Evolutionary conservation across 2,113 vertebrate genomes (phyloP).

Genomic region (Ondatra zibethicus): DNA sequence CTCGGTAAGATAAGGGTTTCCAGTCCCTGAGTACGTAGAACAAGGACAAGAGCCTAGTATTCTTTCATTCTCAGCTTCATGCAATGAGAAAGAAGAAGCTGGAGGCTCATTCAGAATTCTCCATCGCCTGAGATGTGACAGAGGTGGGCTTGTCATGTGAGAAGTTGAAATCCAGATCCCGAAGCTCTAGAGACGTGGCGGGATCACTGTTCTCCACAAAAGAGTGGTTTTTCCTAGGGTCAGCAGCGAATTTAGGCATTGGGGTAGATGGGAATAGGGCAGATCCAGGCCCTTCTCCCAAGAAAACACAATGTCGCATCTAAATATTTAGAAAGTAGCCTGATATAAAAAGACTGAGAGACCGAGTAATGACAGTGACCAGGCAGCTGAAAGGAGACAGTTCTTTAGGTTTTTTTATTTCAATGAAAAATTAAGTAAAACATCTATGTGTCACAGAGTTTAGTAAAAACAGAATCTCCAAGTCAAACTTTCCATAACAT

Average conservation of each 20-base stretch:
- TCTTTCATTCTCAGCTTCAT: neutral
- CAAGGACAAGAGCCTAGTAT: neutral
- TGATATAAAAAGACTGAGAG: slow-evolving; percentile 21
- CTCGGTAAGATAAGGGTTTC: neutral
- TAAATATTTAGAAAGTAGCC: neutral
- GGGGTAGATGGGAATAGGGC: neutral
- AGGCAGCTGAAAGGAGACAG: slow-evolving; percentile 18
- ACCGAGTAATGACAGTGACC: neutral
- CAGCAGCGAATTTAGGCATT: neutral
- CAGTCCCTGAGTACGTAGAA: neutral
- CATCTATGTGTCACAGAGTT: neutral
- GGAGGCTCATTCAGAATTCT: neutral
- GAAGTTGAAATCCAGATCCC: neutral
- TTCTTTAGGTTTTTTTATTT: slow-evolving; percentile 39
- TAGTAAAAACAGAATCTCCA: slow-evolving; percentile 24
- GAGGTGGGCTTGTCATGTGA: neutral
- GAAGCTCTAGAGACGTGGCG: neutral
- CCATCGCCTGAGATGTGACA: neutral
- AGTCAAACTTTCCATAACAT: neutral
- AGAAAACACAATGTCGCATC: neutral
- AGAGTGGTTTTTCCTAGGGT: too few relatives aligned
- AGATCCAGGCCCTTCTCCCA: neutral
- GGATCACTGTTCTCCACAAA: neutral
- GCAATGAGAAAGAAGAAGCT: neutral
- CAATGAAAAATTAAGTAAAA: slow-evolving; percentile 5